These are phyloP conservation scores for Gymnopithys bicolor DNA, from an alignment of 2,797 vertebrate genomes.

Conservation along the genomic window DNA sequence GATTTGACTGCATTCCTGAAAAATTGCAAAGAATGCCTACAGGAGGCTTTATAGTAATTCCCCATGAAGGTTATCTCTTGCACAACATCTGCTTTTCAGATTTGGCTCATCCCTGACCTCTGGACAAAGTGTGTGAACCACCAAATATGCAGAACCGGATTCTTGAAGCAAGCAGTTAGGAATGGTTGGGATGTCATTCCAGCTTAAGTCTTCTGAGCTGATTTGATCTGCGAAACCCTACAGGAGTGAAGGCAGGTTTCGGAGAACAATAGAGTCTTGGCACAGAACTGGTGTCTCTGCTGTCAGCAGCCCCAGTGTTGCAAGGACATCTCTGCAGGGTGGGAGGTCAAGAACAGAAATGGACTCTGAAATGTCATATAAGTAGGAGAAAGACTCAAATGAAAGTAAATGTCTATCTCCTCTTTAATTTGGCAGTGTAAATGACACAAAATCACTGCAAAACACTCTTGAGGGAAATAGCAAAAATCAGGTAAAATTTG, in stretches of 20 bases:
- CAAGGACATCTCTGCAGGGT: background rate
- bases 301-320: background rate
- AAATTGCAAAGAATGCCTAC: background rate
- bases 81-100: background rate
- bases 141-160: background rate
- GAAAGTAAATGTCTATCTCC: background rate
- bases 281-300: background rate
- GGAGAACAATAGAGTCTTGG: background rate
- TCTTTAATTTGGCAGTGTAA: background rate
- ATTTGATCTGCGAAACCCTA: background rate
- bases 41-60: background rate
- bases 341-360: background rate
- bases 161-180: background rate
- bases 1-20: background rate
- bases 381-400: background rate
- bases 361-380: background rate
- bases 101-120: background rate
- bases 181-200: background rate
- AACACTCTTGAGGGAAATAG: background rate
- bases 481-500: background rate
- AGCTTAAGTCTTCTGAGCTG: rapidly evolving
- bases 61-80: background rate
- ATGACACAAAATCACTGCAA: background rate
- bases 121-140: background rate
- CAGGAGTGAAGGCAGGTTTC: background rate